Evolutionary conservation across 2,888 invertebrate species (phyloP), one percentile per base, ranked within the genome.

Genomic region (Harpagoxenus sublaevis): DNA sequence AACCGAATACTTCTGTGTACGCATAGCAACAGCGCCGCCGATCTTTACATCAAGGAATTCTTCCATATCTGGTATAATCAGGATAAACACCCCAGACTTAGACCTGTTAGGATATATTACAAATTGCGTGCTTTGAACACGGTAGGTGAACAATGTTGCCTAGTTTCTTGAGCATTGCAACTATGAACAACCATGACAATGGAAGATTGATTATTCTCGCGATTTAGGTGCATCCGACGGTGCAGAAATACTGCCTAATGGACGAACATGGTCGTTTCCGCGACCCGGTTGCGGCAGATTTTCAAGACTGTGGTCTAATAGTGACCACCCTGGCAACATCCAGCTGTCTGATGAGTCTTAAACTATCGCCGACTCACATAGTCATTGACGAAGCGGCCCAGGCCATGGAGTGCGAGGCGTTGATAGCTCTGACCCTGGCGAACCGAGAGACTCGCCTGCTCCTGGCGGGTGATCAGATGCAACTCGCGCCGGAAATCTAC

Each of bases 371-470:
- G 92, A 97, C 97, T 0, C 98, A 98, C 94, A 97, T 98, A 87
- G 96, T 98, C 83, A 95, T 98, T 73, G 98, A 98, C 94, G 98
- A 98, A 95, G 98, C 98, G 0, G 98, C 98, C 0, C 98, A 98
- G 94, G 98, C 98, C 0, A 97, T 98, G 96, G 98, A 98, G 95
- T 97, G 97, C 95, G 98, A 98, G 94, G 97, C 97, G 0, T 96
- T 98, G 18, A 97, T 97, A 95, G 98, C 98, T 0, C 93, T 98
- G 79, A 97, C 97, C 0, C 93, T 98, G 83, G 98, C 98, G 3
- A 97, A 96, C 86, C 96, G 96, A 74, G 96, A 96, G 15, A 98
- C 98, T 0, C 96, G 98, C 63, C 96, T 98, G 83, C 97, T 98
- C 0, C 95, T 98, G 63, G 98, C 98, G 70, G 98, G 98, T 73